Percentiles rank a stretch among this genome's conserved stretches.
These are phyloP conservation scores for Intellagama lesueurii DNA, from an alignment of 2,797 vertebrate species.

Conservation along the genomic window DNA sequence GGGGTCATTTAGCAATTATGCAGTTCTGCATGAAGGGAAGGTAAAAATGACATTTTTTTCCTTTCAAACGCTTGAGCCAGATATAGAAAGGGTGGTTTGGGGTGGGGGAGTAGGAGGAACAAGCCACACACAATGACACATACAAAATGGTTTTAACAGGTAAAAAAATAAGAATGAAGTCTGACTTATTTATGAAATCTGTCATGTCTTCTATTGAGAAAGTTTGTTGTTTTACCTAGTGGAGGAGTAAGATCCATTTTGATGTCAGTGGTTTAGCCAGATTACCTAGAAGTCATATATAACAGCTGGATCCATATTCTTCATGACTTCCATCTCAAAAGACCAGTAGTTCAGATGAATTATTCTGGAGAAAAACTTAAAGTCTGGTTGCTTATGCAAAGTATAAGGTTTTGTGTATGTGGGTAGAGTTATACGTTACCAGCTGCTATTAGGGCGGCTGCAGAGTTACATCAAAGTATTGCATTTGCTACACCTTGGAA, in stretches of 20 bases:
- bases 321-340: background rate
- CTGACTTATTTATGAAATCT: background rate
- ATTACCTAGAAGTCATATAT: background rate
- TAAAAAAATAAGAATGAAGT: background rate
- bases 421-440: background rate
- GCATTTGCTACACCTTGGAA: background rate
- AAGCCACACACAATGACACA: background rate
- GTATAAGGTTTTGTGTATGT: background rate
- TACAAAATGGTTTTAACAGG: background rate
- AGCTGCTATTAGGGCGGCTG: background rate
- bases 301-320: background rate
- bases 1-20: background rate
- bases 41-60: background rate
- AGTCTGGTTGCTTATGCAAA: background rate
- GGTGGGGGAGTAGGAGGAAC: background rate
- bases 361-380: background rate
- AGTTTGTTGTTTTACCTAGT: background rate
- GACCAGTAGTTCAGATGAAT: too few species aligned
- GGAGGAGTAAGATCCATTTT: background rate
- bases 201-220: background rate
- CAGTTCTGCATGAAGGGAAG: background rate
- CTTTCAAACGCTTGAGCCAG: background rate
- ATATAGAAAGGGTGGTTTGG: background rate
- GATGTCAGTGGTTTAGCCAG: background rate
- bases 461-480: background rate